These are phyloP conservation scores for Dipus sagitta DNA, from an alignment of 2,797 vertebrate genomes.

Conservation along the genomic window DNA sequence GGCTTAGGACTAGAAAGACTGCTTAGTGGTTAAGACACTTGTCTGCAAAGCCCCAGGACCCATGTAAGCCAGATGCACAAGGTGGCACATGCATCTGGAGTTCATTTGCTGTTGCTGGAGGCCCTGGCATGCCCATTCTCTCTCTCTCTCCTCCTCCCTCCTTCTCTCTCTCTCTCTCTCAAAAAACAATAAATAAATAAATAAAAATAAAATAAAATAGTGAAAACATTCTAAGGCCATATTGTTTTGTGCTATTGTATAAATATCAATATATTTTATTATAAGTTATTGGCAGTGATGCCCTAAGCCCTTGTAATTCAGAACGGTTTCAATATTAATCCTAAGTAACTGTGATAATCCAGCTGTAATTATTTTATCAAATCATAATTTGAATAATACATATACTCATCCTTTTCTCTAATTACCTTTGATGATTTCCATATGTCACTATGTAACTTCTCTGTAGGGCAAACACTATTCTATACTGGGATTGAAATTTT, in stretches of 20 bases:
- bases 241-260: background rate
- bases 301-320: background rate
- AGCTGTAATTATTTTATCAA: conserved; percentile 23
- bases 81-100: too few species aligned
- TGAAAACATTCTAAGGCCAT: background rate
- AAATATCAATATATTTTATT: background rate
- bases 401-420: background rate
- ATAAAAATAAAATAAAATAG: too few species aligned
- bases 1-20: too few species aligned
- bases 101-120: too few species aligned
- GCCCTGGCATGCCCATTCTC: too few species aligned
- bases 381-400: background rate
- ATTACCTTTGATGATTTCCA: conserved; percentile 11
- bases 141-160: too few species aligned
- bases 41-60: too few species aligned
- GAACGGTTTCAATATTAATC: conserved; percentile 13
- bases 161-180: too few species aligned
- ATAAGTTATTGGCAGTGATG: background rate
- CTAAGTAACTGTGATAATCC: background rate
- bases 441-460: background rate
- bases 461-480: background rate
- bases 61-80: too few species aligned
- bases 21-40: too few species aligned
- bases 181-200: too few species aligned
- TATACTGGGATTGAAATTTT: background rate